These are phyloP conservation scores for Labroides dimidiatus DNA, from an alignment of 2,797 vertebrate genomes.

Conservation along the genomic window DNA sequence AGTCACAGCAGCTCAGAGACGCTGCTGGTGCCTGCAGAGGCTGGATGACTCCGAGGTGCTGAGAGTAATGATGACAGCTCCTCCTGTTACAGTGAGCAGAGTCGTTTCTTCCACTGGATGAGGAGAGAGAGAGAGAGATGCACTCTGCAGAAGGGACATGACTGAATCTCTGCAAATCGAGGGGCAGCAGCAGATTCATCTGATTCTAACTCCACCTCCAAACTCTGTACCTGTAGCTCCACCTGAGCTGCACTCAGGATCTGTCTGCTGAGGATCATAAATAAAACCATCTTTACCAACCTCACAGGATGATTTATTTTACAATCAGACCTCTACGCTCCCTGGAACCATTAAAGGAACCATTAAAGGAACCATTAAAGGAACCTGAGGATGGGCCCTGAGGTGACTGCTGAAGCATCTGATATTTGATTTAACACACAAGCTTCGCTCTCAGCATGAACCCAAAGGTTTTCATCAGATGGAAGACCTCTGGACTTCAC, in stretches of 20 bases:
- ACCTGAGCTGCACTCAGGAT: conserved; percentile 30
- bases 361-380: no score
- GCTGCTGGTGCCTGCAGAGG: conserved; percentile 39
- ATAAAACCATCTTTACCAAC: conserved; percentile 23
- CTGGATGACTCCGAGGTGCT: conserved; percentile 22
- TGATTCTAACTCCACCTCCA: no score
- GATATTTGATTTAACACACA: conserved; percentile 53
- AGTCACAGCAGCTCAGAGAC: conserved; percentile 35
- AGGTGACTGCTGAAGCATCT: conserved; percentile 29
- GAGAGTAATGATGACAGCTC: conserved; percentile 37
- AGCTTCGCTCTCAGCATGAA: conserved; percentile 41
- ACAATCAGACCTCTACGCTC: conserved; percentile 21
- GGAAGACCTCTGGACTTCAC: conserved; percentile 34
- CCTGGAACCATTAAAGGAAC: conserved; percentile 26
- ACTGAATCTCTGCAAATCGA: conserved; percentile 42
- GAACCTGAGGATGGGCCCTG: conserved; percentile 21
- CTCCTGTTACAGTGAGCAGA: conserved; percentile 29
- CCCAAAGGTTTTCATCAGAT: conserved; percentile 44
- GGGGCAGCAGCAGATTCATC: conserved; percentile 28
- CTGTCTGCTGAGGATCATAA: conserved; percentile 38
- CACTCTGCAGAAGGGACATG: conserved; percentile 33
- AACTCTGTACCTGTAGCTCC: no score
- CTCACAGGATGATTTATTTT: conserved; percentile 32
- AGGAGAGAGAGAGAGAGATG: conserved; percentile 39
- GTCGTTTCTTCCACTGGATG: conserved; percentile 36